Percentiles rank a stretch among this genome's conserved stretches.
Conservation (phyloP, 2,113 vertebrate genomes). For the Carollia perspicillata region DNA sequence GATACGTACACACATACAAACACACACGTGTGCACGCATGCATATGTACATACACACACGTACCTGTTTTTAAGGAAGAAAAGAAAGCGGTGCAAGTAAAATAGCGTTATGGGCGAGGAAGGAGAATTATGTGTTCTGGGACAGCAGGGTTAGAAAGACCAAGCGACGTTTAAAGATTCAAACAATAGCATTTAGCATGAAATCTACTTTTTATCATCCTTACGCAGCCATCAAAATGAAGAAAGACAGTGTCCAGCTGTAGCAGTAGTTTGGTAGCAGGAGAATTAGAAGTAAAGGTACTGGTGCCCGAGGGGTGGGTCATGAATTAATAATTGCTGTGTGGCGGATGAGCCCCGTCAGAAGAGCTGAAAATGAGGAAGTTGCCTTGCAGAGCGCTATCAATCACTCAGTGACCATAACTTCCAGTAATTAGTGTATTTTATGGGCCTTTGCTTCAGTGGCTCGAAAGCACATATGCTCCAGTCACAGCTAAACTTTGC, state of each 20-base stretch:
- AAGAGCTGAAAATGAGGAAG: conserved; percentile 81
- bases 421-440: conserved; percentile 92
- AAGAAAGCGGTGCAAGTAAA: neutral
- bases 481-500: conserved; percentile 85
- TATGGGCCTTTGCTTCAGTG: conserved; percentile 89
- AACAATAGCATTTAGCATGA: neutral
- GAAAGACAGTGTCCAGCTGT: conserved; percentile 72
- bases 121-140: neutral
- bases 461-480: conserved; percentile 87
- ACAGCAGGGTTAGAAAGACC: conserved; percentile 39
- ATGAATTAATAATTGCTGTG: conserved; percentile 87
- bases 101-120: neutral
- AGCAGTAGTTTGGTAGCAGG: conserved; percentile 41
- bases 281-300: conserved; percentile 76
- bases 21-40: rapidly evolving
- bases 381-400: conserved; percentile 88
- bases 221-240: conserved; percentile 34
- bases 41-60: neutral
- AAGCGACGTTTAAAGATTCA: conserved; percentile 60
- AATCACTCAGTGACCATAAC: conserved; percentile 93
- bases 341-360: conserved; percentile 83
- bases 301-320: conserved; percentile 83
- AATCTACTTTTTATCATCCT: conserved; percentile 59
- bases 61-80: neutral
- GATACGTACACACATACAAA: neutral